Evolutionary conservation across 2,113 vertebrate genomes (phyloP), one percentile per base, ranked within the genome.

Genomic region (Otus sunia): DNA sequence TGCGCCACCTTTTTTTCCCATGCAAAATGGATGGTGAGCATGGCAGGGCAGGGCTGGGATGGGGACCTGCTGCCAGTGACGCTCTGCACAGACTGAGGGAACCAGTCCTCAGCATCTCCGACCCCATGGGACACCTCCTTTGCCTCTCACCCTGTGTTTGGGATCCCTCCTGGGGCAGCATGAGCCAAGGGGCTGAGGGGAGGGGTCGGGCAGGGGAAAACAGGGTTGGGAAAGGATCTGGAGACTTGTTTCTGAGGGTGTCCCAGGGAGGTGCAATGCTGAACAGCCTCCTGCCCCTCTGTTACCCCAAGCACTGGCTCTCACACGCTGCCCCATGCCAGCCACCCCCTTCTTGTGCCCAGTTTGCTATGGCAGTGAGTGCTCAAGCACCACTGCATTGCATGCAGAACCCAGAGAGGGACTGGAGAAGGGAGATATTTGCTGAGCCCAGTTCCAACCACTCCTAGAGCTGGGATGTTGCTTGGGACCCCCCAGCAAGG

Each of bases 351-450:
- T 67, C 14, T 15, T 0, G 12, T 30, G 12, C 56, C 60, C 11
- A 0, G 7, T 25, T 34, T 37, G 30, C 3, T 0, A 5, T 6
- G 47, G 18, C 45, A 27, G 23, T 0, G 26, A 47, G 41, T 1
- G 8, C 55, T 74, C 19, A 6, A 69, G 59, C 13, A 19, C 5
- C 50, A 11, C 64, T 5, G 2, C 25, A 0, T 2, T 1, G 8
- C 3, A 8, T 3, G 9, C 45, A 2, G 7, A 30, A 9, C 3
- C 49, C 2, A 4, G 45, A 8, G 53, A 52, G 45, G 52, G 25
- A 22, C 47, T 50, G 50, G n/a, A 19, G n/a, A 9, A 5, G 5
- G 41, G 10, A 4, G 6, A 2, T 5, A 1, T 37, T 6, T 49
- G 17, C 53, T 34, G 45, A 52, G 10, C 21, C 22, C 62, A 1